phyloP scores from a whole-genome alignment of 2,113 vertebrate genomes.

The Serranochromis macrocephalus region DNA sequence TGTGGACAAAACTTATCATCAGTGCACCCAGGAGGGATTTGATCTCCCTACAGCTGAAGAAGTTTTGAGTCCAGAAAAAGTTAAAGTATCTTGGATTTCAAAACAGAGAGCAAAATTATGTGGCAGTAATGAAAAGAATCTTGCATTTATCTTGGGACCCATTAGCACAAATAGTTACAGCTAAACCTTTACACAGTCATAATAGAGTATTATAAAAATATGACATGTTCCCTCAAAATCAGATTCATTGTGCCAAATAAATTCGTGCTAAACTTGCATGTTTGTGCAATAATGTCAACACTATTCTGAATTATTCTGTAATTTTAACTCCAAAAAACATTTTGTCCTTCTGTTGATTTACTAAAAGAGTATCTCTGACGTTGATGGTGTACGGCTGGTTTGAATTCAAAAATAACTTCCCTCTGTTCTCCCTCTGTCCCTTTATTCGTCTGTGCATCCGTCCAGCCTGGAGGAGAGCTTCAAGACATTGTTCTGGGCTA shows the following conservation, averaged over 20 bases:
- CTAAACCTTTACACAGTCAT: not conserved
- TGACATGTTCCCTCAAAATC: not conserved
- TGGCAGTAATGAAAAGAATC: not conserved
- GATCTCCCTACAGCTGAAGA: not conserved
- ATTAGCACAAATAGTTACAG: not conserved
- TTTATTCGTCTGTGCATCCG: not conserved
- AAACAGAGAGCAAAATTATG: not conserved
- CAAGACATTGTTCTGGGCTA: conserved; percentile 99
- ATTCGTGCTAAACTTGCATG: not conserved
- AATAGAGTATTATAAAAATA: not conserved
- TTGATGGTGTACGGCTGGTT: not conserved
- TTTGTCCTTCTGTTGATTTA: not conserved
- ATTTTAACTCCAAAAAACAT: not conserved
- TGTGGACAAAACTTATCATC: not conserved
- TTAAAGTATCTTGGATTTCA: not conserved
- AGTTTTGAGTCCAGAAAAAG: not conserved
- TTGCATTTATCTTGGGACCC: not conserved
- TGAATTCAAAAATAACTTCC: conserved; percentile 5
- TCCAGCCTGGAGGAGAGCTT: conserved; percentile 96
- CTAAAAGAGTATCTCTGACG: not conserved
- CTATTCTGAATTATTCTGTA: not conserved
- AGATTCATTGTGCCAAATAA: not conserved
- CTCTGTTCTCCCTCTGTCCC: not conserved
- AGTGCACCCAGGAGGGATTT: not conserved
- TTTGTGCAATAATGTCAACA: not conserved